Evolutionary conservation across 2,113 vertebrate species (phyloP), one percentile per base, ranked within the genome.

Genomic region (Puffinus mauretanicus): DNA sequence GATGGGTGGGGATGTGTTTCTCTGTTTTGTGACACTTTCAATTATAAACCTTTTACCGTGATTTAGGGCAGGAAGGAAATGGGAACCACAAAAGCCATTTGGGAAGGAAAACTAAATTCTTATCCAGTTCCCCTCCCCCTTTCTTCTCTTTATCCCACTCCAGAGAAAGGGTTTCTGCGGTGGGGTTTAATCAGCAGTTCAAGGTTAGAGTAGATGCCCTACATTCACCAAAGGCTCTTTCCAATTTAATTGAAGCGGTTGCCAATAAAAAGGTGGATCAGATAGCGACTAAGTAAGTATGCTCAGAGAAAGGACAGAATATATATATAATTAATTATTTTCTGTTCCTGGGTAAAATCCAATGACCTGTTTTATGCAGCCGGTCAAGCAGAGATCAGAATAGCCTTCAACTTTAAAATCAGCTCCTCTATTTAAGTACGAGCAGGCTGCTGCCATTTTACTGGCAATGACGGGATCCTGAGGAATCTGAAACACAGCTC

Each of bases 251-350:
- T 75, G 81, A 91, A 89, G 62, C 22, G 30, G 32, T 54, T 87
- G 82, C 73, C 73, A 96, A 82, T 82, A 93, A 86, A 94, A 92
- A 89, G 36, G 72, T 60, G 88, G 60, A 94, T 91, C 65, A 79
- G 81, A 71, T 25, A 95, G 69, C 12, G 32, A 34, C 32, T 60
- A 70, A 79, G 46, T 66, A 80, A 76, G 49, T 62, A 29, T 2
- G 1, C 46, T 67, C 54, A 49, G 57, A 78, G 60, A 85, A 89
- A 87, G 77, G 73, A 93, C 51, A 81, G 22, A 69, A 77, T 72
- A 70, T 12, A 42, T 54, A 64, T n/a, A 70, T 42, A 79, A 76
- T 51, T 75, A 83, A 95, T 89, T 92, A 46, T 66, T 78, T 88
- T 77, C 49, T 73, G 46, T 73, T 88, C 46, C 71, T 88, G 54